phyloP scores from a whole-genome alignment of 2,888 invertebrate species.

The Troilus luridus region DNA sequence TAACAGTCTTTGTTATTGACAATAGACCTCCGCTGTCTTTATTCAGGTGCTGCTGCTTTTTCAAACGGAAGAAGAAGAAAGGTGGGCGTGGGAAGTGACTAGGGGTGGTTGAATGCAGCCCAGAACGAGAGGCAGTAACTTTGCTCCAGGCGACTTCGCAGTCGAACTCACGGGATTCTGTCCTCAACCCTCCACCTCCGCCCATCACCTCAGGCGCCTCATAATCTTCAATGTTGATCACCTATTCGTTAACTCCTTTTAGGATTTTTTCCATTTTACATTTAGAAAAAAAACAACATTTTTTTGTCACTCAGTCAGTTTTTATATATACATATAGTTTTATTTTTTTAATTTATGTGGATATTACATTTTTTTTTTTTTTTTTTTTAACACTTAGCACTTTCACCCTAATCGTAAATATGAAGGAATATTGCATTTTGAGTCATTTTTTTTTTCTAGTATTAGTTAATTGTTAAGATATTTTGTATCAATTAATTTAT shows the following conservation, averaged over 20 bases:
- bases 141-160: constrained; percentile 76
- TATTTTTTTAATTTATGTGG: constrained; percentile 18
- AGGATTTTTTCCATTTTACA: constrained; percentile 26
- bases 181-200: constrained; percentile 70
- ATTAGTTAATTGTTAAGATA: constrained; percentile 62
- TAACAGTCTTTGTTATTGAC: constrained; percentile 59
- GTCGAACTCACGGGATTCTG: constrained; percentile 76
- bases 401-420: constrained; percentile 45
- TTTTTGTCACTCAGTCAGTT: constrained; percentile 49
- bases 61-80: constrained; percentile 99
- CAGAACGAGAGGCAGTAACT: constrained; percentile 77
- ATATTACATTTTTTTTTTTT: constrained; percentile 41
- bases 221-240: constrained; percentile 32
- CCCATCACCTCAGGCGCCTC: constrained; percentile 49
- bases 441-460: constrained; percentile 63
- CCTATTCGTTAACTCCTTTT: constrained; percentile 4
- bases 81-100: constrained; percentile 92
- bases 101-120: constrained; percentile 78
- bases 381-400: constrained; percentile 31
- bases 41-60: constrained; percentile 97
- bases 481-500: constrained; percentile 64
- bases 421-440: constrained; percentile 60
- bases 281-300: neutral
- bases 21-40: constrained; percentile 59
- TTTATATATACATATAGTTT: neutral